These are phyloP conservation scores for Conus betulinus DNA, from an alignment of 1,140 invertebrate species.

Conservation along the genomic window DNA sequence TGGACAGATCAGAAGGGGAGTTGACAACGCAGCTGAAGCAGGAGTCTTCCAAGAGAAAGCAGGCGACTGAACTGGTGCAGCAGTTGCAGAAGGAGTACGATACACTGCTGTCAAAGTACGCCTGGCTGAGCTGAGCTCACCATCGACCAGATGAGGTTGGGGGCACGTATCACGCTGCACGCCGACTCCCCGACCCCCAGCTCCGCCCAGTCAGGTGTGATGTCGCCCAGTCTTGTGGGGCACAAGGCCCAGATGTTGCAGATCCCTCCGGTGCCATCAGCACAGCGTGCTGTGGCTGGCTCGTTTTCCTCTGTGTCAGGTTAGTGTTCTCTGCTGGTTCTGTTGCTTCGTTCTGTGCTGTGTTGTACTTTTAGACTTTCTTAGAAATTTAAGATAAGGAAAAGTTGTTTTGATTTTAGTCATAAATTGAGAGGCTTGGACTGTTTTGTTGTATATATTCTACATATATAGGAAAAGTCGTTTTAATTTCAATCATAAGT, in stretches of 20 bases:
- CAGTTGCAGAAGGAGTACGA: conserved; percentile 74
- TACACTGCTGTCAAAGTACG: conserved; percentile 73
- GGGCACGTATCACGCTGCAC: conserved; percentile 70
- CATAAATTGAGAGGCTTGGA: no score
- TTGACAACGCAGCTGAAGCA: conserved; percentile 64
- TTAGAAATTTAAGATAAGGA: no score
- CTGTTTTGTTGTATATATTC: no score
- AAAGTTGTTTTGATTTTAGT: no score
- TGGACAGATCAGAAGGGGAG: conserved; percentile 58
- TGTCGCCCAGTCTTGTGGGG: conserved; percentile 36
- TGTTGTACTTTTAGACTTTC: no score
- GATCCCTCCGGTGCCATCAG: conserved; percentile 41
- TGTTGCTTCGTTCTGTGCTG: neutral
- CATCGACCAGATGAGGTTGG: conserved; percentile 74
- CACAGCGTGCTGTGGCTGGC: conserved; percentile 18
- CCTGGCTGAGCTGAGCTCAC: conserved; percentile 74
- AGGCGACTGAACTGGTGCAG: conserved; percentile 71
- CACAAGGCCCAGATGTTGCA: conserved; percentile 63
- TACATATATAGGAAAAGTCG: no score
- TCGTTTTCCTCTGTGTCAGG: conserved; percentile 21
- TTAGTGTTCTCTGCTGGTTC: neutral
- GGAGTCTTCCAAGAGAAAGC: conserved; percentile 65
- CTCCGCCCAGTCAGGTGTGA: conserved; percentile 51
- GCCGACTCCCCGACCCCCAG: conserved; percentile 68
- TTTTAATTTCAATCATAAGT: no score